Conservation (phyloP, 2,113 vertebrate genomes). For the Neolamprologus variostigma region DNA sequence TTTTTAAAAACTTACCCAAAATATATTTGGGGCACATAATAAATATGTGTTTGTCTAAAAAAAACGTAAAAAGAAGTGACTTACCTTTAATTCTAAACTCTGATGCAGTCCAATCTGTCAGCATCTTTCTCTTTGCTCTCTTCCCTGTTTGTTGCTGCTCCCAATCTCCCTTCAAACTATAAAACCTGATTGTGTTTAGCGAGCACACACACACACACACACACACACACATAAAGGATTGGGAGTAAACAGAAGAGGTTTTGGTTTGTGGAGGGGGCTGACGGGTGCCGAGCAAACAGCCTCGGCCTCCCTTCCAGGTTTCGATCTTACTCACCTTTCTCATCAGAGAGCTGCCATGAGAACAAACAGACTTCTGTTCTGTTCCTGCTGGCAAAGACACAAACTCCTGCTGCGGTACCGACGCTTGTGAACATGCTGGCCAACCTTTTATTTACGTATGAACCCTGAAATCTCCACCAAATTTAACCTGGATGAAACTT, state of each 20-base stretch:
- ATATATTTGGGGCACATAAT: neutral
- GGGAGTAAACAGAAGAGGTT: neutral
- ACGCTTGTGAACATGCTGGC: neutral
- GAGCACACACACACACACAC: neutral
- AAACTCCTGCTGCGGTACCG: neutral
- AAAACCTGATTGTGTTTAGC: neutral
- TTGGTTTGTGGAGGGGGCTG: neutral
- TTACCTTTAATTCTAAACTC: neutral
- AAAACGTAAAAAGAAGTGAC: neutral
- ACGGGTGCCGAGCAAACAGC: constrained; percentile 4
- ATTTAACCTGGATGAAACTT: neutral
- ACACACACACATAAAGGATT: neutral
- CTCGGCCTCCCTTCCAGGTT: constrained; percentile 35
- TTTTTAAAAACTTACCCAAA: neutral
- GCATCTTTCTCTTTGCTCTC: neutral
- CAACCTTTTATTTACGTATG: neutral
- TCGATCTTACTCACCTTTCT: constrained; percentile 39
- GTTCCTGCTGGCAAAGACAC: neutral
- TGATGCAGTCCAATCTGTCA: neutral
- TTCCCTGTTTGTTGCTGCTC: neutral
- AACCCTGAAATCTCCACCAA: neutral
- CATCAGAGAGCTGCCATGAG: neutral
- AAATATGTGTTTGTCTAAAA: neutral
- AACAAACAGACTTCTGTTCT: constrained; percentile 46
- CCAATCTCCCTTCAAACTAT: neutral